Evolutionary conservation across 2,113 vertebrate genomes (phyloP).

Genomic region (Rhipidura dahli): DNA sequence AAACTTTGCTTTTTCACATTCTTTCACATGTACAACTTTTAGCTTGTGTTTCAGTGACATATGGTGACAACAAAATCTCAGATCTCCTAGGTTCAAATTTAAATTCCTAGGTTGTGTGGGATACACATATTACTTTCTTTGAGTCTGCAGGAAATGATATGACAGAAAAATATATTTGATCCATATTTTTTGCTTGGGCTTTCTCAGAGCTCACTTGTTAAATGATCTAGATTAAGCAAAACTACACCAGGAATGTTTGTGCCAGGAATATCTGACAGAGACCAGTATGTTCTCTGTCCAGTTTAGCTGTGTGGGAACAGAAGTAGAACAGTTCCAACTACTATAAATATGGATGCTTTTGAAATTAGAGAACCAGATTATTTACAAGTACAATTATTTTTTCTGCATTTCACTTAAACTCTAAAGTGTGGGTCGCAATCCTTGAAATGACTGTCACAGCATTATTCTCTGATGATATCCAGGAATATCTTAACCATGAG

Average conservation of each 20-base stretch:
- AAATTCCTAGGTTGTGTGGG: background rate
- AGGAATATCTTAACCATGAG: background rate
- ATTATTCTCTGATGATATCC: background rate
- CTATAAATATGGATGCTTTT: background rate
- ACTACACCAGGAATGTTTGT: background rate
- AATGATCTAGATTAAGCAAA: background rate
- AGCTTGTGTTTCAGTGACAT: background rate
- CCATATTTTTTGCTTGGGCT: background rate
- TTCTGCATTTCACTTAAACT: background rate
- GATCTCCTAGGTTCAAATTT: background rate
- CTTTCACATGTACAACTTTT: background rate
- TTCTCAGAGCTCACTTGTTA: background rate
- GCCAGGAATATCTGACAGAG: background rate
- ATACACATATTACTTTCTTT: background rate
- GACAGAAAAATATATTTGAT: background rate
- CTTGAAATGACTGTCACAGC: background rate
- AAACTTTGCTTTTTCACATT: background rate
- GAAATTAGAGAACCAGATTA: background rate
- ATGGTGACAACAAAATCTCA: background rate
- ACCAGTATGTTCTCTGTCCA: background rate
- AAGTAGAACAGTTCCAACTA: background rate
- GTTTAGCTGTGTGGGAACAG: background rate
- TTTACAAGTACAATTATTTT: background rate
- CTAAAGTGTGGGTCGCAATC: background rate
- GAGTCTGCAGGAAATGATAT: background rate